Percentiles rank a stretch among this genome's conserved stretches.
These are phyloP conservation scores for Coregonus ussuriensis DNA, from an alignment of 2,797 vertebrate genomes.

Conservation along the genomic window DNA sequence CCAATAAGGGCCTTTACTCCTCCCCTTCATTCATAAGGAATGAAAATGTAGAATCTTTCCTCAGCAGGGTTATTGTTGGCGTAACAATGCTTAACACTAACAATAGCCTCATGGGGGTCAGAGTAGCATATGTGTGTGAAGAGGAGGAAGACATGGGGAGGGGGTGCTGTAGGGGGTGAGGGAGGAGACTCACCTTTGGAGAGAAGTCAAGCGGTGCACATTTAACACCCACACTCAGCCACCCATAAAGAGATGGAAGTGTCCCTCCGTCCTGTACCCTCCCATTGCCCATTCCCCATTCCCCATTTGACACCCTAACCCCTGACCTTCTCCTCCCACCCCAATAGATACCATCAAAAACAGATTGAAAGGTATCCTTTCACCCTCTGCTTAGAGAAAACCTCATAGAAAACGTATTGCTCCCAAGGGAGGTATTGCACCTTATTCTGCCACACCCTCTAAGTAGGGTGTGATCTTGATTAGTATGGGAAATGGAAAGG, in stretches of 20 bases:
- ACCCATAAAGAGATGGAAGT: conserved; percentile 28
- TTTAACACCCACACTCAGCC: conserved; percentile 48
- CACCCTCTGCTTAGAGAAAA: conserved; percentile 26
- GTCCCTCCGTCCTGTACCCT: conserved; percentile 53
- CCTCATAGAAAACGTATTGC: conserved; percentile 53
- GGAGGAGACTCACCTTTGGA: conserved; percentile 30
- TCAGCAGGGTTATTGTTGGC: conserved; percentile 44
- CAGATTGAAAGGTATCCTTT: conserved; percentile 52
- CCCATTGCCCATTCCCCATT: conserved; percentile 67
- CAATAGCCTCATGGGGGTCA: conserved; percentile 61
- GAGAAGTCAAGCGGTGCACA: conserved; percentile 49
- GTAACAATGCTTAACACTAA: conserved; percentile 71
- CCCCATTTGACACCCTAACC: conserved; percentile 52
- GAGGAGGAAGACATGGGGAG: conserved; percentile 38
- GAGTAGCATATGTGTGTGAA: conserved; percentile 66
- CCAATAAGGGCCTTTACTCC: conserved; percentile 33
- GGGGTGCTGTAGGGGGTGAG: conserved; percentile 1
- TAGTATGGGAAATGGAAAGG: conserved; percentile 10
- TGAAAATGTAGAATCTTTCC: conserved; percentile 33
- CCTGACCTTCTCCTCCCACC: conserved; percentile 46
- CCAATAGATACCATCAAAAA: conserved; percentile 32
- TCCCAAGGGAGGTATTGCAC: conserved; percentile 53
- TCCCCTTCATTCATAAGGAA: conserved; percentile 16
- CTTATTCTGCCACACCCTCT: conserved; percentile 33
- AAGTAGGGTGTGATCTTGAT: conserved; percentile 16